These are phyloP conservation scores for Bursaphelenchus okinawaensis DNA, from an alignment of 2,888 invertebrate species.

Conservation along the genomic window DNA sequence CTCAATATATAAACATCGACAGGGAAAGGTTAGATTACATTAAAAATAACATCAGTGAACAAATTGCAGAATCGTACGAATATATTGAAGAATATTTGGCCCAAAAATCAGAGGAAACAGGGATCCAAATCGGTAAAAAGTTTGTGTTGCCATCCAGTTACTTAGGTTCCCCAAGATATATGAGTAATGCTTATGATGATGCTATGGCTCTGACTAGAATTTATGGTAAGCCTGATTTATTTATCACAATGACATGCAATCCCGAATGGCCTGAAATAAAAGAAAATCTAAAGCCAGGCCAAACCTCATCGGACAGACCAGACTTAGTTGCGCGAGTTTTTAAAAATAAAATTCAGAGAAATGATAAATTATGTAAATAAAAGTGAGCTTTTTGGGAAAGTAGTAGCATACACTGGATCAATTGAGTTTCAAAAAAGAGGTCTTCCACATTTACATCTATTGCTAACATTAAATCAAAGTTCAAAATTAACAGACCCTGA, in stretches of 20 bases:
- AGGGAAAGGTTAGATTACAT: constrained; percentile 15
- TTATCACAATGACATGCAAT: constrained; percentile 57
- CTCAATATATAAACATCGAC: constrained; percentile 9
- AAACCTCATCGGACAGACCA: neutral
- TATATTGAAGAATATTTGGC: neutral
- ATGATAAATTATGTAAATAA: constrained; percentile 33
- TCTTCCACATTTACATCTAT: constrained; percentile 43
- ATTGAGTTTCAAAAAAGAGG: constrained; percentile 56
- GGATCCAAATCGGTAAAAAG: constrained; percentile 1
- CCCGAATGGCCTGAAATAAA: constrained; percentile 47
- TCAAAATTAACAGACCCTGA: constrained; percentile 25
- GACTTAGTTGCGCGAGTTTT: constrained; percentile 1
- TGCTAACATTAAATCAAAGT: constrained; percentile 29
- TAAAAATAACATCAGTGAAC: neutral
- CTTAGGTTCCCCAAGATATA: constrained; percentile 15
- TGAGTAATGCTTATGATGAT: constrained; percentile 30
- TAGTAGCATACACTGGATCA: constrained; percentile 32
- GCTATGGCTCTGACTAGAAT: constrained; percentile 36
- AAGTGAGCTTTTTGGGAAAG: constrained; percentile 33
- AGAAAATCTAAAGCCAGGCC: neutral
- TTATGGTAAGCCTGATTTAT: constrained; percentile 44
- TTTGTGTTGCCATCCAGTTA: constrained; percentile 9
- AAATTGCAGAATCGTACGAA: neutral
- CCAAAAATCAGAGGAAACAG: neutral
- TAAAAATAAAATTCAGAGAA: constrained; percentile 8